Base-by-base conservation (phyloP, 2,113 vertebrate genomes). In the Gallinago jamesoni region DNA sequence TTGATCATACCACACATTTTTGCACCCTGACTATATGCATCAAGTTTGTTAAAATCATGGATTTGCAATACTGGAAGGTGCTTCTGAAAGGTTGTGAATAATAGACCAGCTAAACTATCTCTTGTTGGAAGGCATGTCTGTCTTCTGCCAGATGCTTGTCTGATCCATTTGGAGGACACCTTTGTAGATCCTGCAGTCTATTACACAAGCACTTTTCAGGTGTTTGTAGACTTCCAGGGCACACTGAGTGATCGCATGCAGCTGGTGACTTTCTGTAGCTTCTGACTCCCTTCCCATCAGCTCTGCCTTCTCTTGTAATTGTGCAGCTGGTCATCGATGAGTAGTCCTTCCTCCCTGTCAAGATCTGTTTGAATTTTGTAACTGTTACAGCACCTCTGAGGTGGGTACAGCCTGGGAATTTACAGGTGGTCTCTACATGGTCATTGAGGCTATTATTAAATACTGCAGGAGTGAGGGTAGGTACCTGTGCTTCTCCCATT, bases 401-500 rank as follows among this genome's bases (percentile, higher is more conserved):
- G 45, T 53, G 69, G 33, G n/a, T 77, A 27, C 3, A 24, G 31
- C 70, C 20, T 87, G 41, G 37, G 35, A 77, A 57, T 53, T 87
- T 25, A 81, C 0, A 3, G 15, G n/a, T 56, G n/a, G 24, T 35
- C 47, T 78, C 60, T 33, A 50, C 7, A 2, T 0, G 3, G 28
- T 74, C 14, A 6, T 50, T 72, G 33, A 66, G 19, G 22, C 7
- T 78, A 22, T 33, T 68, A 28, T 4, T 74, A 56, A 91, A 35
- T 23, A 43, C 17, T 41, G 9, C 7, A 31, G 24, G 31, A 43
- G 39, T 53, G 30, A 81, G 35, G 12, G 18, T 37, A 55, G 22
- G 41, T 74, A 55, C 43, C 23, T 63, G 48, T 37, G 14, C 20
- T 56, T 63, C 37, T 84, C 39, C 56, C 0, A 0, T 63, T 84